Conservation (phyloP, 2,888 invertebrate genomes). For the Drosophila subquinaria region DNA sequence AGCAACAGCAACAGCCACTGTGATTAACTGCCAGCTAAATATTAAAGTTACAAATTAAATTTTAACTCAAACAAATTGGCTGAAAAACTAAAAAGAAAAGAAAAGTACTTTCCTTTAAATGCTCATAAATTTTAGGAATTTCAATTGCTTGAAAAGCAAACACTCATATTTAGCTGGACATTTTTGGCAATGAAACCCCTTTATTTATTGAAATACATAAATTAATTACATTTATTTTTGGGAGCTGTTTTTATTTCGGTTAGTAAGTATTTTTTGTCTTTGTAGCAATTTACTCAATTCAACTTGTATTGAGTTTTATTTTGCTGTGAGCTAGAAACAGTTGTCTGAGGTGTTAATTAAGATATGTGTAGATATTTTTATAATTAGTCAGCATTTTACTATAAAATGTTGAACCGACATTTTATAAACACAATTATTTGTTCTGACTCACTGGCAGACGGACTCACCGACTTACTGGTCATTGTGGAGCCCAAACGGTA, state of each 20-base stretch:
- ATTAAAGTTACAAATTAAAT: background rate
- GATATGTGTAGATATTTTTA: too few species aligned
- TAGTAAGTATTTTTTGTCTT: too few species aligned
- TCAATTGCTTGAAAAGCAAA: background rate
- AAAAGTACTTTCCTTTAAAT: background rate
- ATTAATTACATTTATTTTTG: slow-evolving; percentile 6
- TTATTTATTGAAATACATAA: slow-evolving; percentile 7
- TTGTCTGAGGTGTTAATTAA: too few species aligned
- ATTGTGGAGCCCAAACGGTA: too few species aligned
- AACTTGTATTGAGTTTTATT: too few species aligned
- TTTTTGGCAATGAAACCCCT: background rate
- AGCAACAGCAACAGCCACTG: background rate
- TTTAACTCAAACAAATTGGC: slow-evolving; percentile 11
- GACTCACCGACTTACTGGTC: too few species aligned
- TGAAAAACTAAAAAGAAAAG: background rate
- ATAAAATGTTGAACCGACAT: background rate
- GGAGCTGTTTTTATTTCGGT: background rate
- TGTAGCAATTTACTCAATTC: background rate
- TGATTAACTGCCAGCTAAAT: slow-evolving; percentile 5
- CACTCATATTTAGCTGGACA: background rate
- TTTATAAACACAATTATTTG: background rate
- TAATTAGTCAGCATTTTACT: background rate
- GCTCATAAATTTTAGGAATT: background rate
- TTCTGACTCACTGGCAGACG: too few species aligned
- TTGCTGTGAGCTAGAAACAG: too few species aligned